These are phyloP conservation scores for Strongylocentrotus purpuratus DNA, from an alignment of 35 echinoderm and acorn worm species.

Conservation along the genomic window DNA sequence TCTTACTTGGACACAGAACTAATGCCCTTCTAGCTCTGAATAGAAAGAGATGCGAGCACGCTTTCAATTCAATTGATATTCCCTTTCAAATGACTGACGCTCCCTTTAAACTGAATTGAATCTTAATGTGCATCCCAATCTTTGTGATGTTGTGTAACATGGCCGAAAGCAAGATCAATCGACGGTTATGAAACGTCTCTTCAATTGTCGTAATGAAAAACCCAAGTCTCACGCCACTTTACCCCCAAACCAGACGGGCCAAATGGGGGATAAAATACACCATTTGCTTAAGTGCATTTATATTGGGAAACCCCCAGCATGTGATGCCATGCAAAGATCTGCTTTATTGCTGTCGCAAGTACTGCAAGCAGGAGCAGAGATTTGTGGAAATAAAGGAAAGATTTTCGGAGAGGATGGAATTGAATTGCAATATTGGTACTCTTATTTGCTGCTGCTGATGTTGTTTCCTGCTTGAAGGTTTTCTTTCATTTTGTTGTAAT, in stretches of 20 bases:
- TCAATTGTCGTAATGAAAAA: neutral
- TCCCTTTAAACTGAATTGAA: neutral
- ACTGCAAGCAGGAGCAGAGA: constrained; percentile 8
- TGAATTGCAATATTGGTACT: constrained; percentile 4
- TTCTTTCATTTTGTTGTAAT: neutral
- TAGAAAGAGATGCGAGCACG: too few relatives aligned
- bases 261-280: constrained; percentile 31
- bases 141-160: neutral
- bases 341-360: neutral
- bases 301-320: constrained; percentile 27
- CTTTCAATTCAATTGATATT: neutral
- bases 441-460: neutral
- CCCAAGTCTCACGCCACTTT: neutral
- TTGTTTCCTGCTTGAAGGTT: neutral
- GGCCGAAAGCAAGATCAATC: neutral
- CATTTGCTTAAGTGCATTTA: constrained; percentile 38
- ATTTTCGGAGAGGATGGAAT: constrained; percentile 34
- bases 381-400: constrained; percentile 47
- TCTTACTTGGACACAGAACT: too few relatives aligned
- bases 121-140: neutral
- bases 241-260: neutral
- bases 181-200: constrained; percentile 1
- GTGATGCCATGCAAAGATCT: neutral
- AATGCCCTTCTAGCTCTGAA: too few relatives aligned
- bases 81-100: neutral